Evolutionary conservation across 2,113 vertebrate genomes (phyloP).

Genomic region (Gasterosteus nipponicus): DNA sequence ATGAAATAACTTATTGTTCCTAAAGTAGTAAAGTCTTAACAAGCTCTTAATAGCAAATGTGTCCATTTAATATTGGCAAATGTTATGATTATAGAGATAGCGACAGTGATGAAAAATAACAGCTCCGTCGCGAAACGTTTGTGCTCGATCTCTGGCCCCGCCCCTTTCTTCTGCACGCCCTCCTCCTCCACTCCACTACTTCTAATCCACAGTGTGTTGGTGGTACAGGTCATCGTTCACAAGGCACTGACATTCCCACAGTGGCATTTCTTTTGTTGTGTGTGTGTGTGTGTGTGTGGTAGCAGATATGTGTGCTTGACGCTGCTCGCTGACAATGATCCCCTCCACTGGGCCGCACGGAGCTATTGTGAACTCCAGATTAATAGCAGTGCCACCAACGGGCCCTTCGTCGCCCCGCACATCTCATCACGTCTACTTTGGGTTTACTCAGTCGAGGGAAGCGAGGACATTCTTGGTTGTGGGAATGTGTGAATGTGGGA

Average conservation of each 20-base stretch:
- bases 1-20: not conserved
- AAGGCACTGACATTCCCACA: not conserved
- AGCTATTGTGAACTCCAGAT: conserved; percentile 64
- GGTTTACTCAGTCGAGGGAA: conserved; percentile 26
- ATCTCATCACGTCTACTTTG: conserved; percentile 46
- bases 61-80: not conserved
- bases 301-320: conserved; percentile 41
- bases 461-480: conserved; percentile 25
- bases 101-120: not conserved
- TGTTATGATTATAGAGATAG: not conserved
- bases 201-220: conserved; percentile 19
- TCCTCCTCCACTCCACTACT: not conserved
- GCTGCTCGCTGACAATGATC: conserved; percentile 54
- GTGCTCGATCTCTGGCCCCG: not conserved
- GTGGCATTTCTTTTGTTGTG: too few species aligned
- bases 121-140: not conserved
- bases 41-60: not conserved
- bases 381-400: conserved; percentile 50
- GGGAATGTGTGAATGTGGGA: conserved; percentile 8
- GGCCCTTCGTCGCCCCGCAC: conserved; percentile 45
- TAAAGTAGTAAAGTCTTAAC: not conserved
- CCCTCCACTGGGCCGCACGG: conserved; percentile 58
- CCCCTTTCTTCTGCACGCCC: not conserved
- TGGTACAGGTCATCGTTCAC: conserved; percentile 19
- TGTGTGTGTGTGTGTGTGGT: conserved; percentile 1